Conservation (phyloP, 1,140 invertebrate species). For the Copidosoma floridanum region DNA sequence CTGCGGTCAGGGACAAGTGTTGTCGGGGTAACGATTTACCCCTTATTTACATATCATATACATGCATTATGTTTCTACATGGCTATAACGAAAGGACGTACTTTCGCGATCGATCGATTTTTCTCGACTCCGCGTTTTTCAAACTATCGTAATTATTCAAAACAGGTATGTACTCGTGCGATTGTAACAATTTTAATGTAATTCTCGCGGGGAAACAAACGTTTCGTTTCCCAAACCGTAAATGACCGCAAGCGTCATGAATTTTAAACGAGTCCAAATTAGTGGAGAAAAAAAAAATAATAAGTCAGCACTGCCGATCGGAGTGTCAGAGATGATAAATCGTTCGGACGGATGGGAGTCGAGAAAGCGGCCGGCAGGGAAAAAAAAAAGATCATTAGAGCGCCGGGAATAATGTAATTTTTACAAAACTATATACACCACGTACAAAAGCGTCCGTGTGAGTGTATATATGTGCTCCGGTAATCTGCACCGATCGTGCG, state of each 20-base stretch:
- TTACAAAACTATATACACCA: conserved; percentile 24
- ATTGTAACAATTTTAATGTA: no score
- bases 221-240: no score
- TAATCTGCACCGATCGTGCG: conserved; percentile 33
- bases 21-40: conserved; percentile 55
- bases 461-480: no score
- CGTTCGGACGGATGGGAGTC: conserved; percentile 1
- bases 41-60: no score
- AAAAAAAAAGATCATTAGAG: conserved; percentile 33
- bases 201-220: no score
- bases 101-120: neutral
- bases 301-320: neutral
- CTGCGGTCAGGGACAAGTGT: conserved; percentile 75
- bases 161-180: no score
- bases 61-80: no score
- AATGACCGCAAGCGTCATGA: no score
- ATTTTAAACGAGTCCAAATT: neutral
- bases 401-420: conserved; percentile 22
- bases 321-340: conserved; percentile 15
- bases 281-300: neutral
- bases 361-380: conserved; percentile 13
- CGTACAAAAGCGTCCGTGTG: no score
- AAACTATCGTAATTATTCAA: no score
- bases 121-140: no score
- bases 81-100: neutral